Evolutionary conservation across 1,140 invertebrate genomes (phyloP), one percentile per base, ranked within the genome.

Genomic region (Papilio polyxenes): DNA sequence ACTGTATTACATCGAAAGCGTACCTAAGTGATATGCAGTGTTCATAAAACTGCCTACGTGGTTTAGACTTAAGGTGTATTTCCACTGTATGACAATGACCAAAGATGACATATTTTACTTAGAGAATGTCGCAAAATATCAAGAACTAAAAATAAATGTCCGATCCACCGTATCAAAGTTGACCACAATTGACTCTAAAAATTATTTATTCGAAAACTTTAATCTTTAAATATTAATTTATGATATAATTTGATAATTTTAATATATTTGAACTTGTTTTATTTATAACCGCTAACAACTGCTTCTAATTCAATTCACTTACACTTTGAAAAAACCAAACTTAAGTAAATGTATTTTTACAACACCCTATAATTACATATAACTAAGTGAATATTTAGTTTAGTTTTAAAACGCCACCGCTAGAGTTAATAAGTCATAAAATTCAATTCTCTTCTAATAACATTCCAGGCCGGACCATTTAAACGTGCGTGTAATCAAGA

Each of bases 401-500:
- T 9, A 59, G n/a, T 20, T 20, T 65, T 37, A 31, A 11, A 65
- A 59, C 15, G 4, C 62, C 62, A 37, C 65, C 65, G 15, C 65
- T 72, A 37, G 10, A 37, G 2, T 72, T 72, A 37, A 72, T 72
- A 72, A 72, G 65, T 72, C 65, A 72, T 72, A 72, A 72, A 72
- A 72, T 72, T 40, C 31, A 72, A 72, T 72, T 37, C 65, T 40
- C 65, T 72, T 37, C 15, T 37, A 72, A 72, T 15, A 72, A 37
- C 65, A 72, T 72, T 72, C 65, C 31, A 15, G 65, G 31, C 3
- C 65, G 65, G 13, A 11, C 23, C 4, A 37, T 72, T 72, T 72
- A 72, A 72, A 15, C 65, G 65, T 31, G 4, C 31, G 65, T 72
- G 48, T 77, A 77, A 77, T 77, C 75, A 77, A 53, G 48, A 77